Percentiles rank a stretch among this genome's conserved stretches.
These are phyloP conservation scores for Lineus longissimus DNA, from an alignment of 1,140 invertebrate genomes.

Conservation along the genomic window DNA sequence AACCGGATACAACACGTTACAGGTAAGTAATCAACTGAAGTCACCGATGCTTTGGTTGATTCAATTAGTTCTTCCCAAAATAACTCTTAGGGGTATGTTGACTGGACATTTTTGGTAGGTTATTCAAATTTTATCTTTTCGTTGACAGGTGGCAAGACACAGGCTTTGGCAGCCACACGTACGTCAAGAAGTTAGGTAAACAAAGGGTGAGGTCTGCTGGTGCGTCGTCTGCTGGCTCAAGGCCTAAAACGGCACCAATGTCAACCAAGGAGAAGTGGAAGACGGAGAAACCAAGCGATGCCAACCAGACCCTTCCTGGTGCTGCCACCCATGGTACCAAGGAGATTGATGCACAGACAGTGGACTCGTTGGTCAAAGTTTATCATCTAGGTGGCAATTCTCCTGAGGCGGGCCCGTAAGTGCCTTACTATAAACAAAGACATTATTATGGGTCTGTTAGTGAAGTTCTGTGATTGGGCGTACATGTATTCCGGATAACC, in stretches of 20 bases:
- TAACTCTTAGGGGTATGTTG: no score
- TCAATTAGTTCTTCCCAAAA: no score
- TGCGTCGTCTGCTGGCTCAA: slow-evolving; percentile 24
- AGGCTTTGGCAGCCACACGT: slow-evolving; percentile 35
- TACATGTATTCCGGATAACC: no score
- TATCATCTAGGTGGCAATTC: slow-evolving; percentile 16
- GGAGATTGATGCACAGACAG: slow-evolving; percentile 25
- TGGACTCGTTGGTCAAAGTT: slow-evolving; percentile 29
- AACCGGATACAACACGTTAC: slow-evolving; percentile 29
- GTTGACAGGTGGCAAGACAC: slow-evolving; percentile 27
- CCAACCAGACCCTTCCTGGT: slow-evolving; percentile 21
- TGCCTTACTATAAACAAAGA: no score
- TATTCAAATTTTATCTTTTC: no score
- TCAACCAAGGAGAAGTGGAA: slow-evolving; percentile 30
- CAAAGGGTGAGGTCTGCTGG: slow-evolving; percentile 21
- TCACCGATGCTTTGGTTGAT: no score
- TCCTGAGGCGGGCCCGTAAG: background rate
- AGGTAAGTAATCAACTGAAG: slow-evolving; percentile 27
- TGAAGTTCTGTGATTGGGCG: no score
- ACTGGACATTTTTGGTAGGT: no score
- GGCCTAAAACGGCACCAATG: slow-evolving; percentile 34
- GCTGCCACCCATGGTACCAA: slow-evolving; percentile 32
- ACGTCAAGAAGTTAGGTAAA: slow-evolving; percentile 27
- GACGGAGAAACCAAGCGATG: slow-evolving; percentile 28
- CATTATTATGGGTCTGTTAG: no score